phyloP scores from a whole-genome alignment of 2,888 invertebrate species.

The Neria commutata region DNA sequence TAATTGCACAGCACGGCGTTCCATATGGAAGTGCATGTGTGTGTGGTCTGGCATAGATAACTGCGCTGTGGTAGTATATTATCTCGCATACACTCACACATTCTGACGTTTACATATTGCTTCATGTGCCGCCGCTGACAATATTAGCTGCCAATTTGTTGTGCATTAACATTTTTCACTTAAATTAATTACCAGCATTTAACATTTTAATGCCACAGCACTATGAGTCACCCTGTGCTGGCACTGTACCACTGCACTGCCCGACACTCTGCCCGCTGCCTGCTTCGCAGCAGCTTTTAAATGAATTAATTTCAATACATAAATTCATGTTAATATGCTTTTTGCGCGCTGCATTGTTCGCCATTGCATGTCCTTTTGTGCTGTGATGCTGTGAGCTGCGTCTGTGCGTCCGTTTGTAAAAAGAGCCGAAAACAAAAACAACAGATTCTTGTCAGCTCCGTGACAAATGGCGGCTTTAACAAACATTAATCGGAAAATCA shows the following conservation, averaged over 20 bases:
- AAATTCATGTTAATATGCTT: constrained; percentile 4
- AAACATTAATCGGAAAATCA: too few relatives aligned
- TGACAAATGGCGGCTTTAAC: too few relatives aligned
- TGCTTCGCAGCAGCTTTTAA: constrained; percentile 10
- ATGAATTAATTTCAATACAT: constrained; percentile 23
- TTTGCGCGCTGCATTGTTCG: not conserved
- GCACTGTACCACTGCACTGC: too few relatives aligned
- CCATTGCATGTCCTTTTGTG: not conserved
- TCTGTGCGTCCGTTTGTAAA: too few relatives aligned
- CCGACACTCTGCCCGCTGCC: not conserved
- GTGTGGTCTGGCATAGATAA: too few relatives aligned
- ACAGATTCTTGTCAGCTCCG: too few relatives aligned
- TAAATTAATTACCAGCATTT: constrained; percentile 19
- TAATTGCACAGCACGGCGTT: constrained; percentile 5
- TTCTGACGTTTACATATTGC: not conserved
- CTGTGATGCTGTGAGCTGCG: too few relatives aligned
- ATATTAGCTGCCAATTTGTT: constrained; percentile 35
- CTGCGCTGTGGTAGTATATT: too few relatives aligned
- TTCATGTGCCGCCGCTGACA: constrained; percentile 14
- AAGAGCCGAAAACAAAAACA: too few relatives aligned
- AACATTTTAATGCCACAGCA: constrained; percentile 3
- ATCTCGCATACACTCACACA: constrained; percentile 2
- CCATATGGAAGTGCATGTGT: not conserved
- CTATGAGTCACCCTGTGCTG: too few relatives aligned
- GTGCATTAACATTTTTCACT: constrained; percentile 25